Evolutionary conservation across 2,797 vertebrate species (phyloP), one percentile per base, ranked within the genome.

Genomic region (Enteromius unitaeniatus): DNA sequence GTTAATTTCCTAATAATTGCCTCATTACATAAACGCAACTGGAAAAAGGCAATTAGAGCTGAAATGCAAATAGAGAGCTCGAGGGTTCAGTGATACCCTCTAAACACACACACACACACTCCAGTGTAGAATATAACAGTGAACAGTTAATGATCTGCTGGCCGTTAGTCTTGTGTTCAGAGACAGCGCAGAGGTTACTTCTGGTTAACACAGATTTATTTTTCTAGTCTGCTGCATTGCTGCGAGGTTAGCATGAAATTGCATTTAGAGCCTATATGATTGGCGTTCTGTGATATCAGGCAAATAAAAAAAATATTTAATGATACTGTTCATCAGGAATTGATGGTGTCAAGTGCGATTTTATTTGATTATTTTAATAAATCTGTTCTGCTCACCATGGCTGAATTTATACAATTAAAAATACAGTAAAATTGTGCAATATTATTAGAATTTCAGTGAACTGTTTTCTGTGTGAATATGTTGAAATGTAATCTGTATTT

Each of bases 1-100:
- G 14, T 69, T 67, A n/a, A 60, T 83, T 81, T 70, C 37, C 28
- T 79, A 42, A 19, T 81, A 62, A 81, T 84, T 81, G 68, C 78
- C 45, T 78, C 15, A 64, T 81, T 81, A 45, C 42, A 72, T 85
- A 67, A 64, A 55, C 78, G 0, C 26, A 53, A 79, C 51, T 65
- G 72, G 64, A 72, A 60, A 51, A 78, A 80, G 47, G 79, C 77
- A 77, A 23, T 72, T 70, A 40, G 76, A 77, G 55, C 60, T 83
- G 40, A 64, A 28, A 81, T 55, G 51, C 23, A 81, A 81, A 58
- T 70, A 37, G 34, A 31, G 23, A 21, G 58, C 58, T 62, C 1
- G 58, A 64, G 58, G 75, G 23, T 78, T 64, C 9, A 47, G 3
- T 45, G 15, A 31, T 78, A 28, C 28, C 28, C 49, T 31, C n/a